Evolutionary conservation across 2,113 vertebrate species (phyloP).

Genomic region (Rhagologus leucostigma): DNA sequence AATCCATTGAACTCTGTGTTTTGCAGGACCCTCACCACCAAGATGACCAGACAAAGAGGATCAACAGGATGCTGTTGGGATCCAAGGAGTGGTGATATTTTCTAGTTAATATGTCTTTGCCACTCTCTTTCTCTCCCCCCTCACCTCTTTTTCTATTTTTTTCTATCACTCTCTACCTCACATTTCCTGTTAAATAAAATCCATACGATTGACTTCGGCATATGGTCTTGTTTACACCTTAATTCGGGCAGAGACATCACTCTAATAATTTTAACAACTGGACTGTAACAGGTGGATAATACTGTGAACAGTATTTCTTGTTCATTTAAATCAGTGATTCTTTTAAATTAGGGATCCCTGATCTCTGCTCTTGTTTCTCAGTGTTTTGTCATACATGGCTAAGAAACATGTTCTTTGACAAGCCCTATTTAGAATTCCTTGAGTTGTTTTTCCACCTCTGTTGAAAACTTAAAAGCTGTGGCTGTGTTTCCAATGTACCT

Average conservation of each 20-base stretch:
- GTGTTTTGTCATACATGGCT: background rate
- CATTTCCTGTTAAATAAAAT: background rate
- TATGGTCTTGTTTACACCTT: background rate
- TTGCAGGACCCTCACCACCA: fast-evolving
- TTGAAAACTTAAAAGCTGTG: background rate
- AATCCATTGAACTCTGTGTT: background rate
- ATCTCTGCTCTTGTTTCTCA: background rate
- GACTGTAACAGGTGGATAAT: background rate
- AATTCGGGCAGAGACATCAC: fast-evolving
- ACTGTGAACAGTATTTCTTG: background rate
- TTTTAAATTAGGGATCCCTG: background rate
- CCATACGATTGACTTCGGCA: background rate
- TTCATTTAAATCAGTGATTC: background rate
- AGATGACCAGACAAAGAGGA: background rate
- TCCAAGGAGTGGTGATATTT: background rate
- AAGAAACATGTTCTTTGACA: background rate
- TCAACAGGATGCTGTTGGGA: background rate
- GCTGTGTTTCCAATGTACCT: background rate
- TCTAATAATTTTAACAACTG: background rate
- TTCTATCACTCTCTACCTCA: background rate
- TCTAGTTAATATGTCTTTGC: background rate
- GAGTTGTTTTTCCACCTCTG: background rate
- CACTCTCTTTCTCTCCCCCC: background rate
- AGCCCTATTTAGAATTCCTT: background rate
- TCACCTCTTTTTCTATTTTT: background rate